Evolutionary conservation across 1,140 invertebrate species (phyloP).

Genomic region (Contarinia nasturtii): DNA sequence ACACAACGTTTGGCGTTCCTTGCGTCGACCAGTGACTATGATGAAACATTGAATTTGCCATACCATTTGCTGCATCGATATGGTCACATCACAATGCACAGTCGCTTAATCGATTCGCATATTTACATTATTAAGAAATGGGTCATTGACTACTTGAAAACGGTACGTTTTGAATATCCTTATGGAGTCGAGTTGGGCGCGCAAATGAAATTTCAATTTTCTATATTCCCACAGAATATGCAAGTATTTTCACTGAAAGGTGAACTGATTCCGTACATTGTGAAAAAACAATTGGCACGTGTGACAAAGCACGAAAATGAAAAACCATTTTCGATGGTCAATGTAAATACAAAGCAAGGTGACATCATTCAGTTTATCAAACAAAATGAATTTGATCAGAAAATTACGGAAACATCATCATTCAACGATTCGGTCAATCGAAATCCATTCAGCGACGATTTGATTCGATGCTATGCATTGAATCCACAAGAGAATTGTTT

Average conservation of each 20-base stretch:
- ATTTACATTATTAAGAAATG: constrained; percentile 77
- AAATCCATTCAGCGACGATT: constrained; percentile 47
- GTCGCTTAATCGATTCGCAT: constrained; percentile 67
- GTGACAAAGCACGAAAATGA: constrained; percentile 27
- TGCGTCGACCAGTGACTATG: constrained; percentile 74
- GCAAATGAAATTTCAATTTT: no score
- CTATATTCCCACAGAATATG: constrained; percentile 10
- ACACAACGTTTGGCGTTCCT: constrained; percentile 61
- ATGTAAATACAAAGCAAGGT: constrained; percentile 38
- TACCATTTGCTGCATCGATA: constrained; percentile 52
- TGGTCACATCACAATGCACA: constrained; percentile 50
- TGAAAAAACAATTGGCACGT: constrained; percentile 63
- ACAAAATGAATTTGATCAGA: constrained; percentile 30
- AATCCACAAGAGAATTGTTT: constrained; percentile 42
- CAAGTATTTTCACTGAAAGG: constrained; percentile 59
- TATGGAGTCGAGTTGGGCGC: no score
- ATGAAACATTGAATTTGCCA: constrained; percentile 51
- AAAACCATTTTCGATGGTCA: constrained; percentile 38
- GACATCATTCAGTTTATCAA: constrained; percentile 13
- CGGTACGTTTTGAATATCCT: constrained; percentile 27
- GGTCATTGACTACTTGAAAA: constrained; percentile 59
- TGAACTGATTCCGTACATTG: constrained; percentile 68
- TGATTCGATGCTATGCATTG: constrained; percentile 62
- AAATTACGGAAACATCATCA: constrained; percentile 44
- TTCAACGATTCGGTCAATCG: constrained; percentile 58